Base-by-base conservation (phyloP, 2,113 vertebrate genomes). In the Pollachius pollachius region DNA sequence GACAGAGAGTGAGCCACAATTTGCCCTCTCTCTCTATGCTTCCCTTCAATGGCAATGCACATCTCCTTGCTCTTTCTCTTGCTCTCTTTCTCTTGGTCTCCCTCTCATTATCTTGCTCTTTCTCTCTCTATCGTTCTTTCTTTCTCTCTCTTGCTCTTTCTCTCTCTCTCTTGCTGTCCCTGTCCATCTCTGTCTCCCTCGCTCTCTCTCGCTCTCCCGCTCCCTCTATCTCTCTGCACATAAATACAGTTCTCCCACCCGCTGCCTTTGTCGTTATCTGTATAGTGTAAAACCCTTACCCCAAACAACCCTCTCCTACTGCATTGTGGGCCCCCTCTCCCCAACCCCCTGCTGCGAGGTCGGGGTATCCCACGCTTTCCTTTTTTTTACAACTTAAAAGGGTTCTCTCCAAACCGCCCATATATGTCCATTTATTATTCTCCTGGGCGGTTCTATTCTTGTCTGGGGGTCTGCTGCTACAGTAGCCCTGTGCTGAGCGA, bases 381-480 rank as follows among this genome's bases (percentile, higher is more conserved):
- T 23, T 57, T 57, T 17, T 57, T 16, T 57, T 82, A 83, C 86
- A 78, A 79, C 80, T 78, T 89, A 86, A 88, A 85, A 89, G 81
- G 85, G 88, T 16, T 85, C 83, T 90, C 84, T 89, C 84, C 85
- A 82, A 85, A 84, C 84, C 86, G 79, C 72, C 88, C 88, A 81
- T 88, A 91, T 89, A 92, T 89, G 88, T 87, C 78, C 87, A 87
- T 87, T 87, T 90, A 86, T 84, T 87, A 84, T 85, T 76, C 84
- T 84, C 11, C 67, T 79, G 79, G 77, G 71, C 76, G 74, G 83
- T 76, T 81, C 87, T 90, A 89, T 88, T 88, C 78, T 86, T 54
- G 81, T 89, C 30, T 30, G 4, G 3, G 3, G 30, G 2, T 30
- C 86, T 48, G 4, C 78, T 76, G 25, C 82, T 85, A 87, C 85